Conservation (phyloP, 2,113 vertebrate species). For the Ahaetulla prasina region DNA sequence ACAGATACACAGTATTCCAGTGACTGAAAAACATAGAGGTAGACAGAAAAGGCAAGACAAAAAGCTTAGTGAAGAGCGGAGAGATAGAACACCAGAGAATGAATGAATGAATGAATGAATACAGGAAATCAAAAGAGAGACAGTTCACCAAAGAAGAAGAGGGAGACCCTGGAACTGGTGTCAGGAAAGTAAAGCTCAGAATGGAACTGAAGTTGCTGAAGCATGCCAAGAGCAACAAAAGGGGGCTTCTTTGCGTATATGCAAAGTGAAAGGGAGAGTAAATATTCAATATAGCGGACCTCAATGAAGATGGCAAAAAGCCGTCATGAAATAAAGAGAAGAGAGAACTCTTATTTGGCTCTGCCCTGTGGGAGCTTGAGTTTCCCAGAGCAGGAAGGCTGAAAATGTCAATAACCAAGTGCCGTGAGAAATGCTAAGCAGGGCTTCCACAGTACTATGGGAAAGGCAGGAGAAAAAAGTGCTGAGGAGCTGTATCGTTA, state of each 20-base stretch:
- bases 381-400: neutral
- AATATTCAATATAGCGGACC: neutral
- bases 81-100: neutral
- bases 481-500: neutral
- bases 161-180: neutral
- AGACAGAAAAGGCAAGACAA: neutral
- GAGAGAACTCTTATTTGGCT: neutral
- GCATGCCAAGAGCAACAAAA: neutral
- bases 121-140: neutral
- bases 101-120: neutral
- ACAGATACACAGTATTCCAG: neutral
- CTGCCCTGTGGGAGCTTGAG: neutral
- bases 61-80: neutral
- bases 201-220: neutral
- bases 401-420: neutral
- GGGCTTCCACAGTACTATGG: neutral
- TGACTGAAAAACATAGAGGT: neutral
- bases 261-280: neutral
- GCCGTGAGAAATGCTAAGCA: neutral
- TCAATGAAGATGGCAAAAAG: neutral
- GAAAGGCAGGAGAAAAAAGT: neutral
- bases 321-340: neutral
- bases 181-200: neutral
- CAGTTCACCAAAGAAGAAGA: neutral
- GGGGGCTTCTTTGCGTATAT: neutral